A percentile compares a stretch with the other conserved stretches of the same genome.
Evolutionary conservation across 2,113 vertebrate species (phyloP).

Genomic region (Peromyscus polionotus): DNA sequence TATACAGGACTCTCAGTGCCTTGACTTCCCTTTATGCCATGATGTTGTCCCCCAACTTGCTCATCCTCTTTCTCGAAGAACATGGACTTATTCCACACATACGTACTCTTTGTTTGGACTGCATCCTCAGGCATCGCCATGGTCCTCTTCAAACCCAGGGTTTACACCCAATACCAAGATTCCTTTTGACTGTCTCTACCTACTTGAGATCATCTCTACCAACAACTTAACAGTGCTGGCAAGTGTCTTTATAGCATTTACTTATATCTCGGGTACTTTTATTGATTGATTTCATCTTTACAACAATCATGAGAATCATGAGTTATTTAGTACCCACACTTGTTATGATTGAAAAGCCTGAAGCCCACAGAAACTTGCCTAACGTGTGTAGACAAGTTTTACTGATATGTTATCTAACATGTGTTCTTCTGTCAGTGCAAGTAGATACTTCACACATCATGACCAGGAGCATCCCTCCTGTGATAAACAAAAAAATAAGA

Average conservation of each 20-base stretch:
- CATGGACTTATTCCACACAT: background rate
- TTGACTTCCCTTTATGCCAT: background rate
- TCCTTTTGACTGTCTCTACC: background rate
- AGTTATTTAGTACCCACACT: background rate
- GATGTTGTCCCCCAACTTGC: background rate
- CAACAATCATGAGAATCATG: background rate
- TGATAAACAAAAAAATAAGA: background rate
- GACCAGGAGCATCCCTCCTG: too few relatives aligned
- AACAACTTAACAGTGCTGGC: background rate
- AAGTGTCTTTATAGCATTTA: background rate
- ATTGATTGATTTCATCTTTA: background rate
- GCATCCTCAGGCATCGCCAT: background rate
- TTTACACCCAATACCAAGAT: background rate
- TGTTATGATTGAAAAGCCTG: background rate
- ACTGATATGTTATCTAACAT: background rate
- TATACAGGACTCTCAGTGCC: background rate
- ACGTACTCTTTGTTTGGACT: fast-evolving
- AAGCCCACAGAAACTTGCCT: background rate
- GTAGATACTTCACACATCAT: background rate
- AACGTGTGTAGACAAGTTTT: background rate
- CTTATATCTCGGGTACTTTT: background rate
- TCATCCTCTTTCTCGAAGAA: background rate
- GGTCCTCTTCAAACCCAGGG: background rate
- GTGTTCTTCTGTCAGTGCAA: background rate
- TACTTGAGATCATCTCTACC: background rate